These are phyloP conservation scores for Eudasyphora cyanicolor DNA, from an alignment of 2,888 invertebrate species.

Conservation along the genomic window DNA sequence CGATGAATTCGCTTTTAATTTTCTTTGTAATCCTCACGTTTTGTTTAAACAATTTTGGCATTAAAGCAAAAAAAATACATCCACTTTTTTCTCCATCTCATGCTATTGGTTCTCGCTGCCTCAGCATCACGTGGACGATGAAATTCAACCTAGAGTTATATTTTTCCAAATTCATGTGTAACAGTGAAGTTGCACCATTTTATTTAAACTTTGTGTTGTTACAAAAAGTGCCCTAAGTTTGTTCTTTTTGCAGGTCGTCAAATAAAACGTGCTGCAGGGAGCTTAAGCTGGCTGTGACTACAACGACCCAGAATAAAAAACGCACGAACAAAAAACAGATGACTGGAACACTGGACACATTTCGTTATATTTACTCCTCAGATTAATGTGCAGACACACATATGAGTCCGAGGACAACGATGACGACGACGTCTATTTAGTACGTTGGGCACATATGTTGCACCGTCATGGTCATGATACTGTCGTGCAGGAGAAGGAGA, in stretches of 20 bases:
- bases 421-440: background rate
- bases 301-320: background rate
- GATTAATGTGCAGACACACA: conserved; percentile 20
- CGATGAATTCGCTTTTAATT: background rate
- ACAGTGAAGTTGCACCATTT: background rate
- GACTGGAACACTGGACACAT: background rate
- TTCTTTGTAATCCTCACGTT: background rate
- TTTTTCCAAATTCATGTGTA: background rate
- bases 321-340: background rate
- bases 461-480: conserved; percentile 15
- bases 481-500: background rate
- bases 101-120: background rate
- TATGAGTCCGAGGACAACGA: background rate
- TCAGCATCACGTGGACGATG: background rate
- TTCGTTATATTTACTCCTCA: conserved; percentile 21
- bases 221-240: background rate
- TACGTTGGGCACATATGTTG: conserved; percentile 8
- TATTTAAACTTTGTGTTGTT: background rate
- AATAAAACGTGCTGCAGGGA: conserved; percentile 20
- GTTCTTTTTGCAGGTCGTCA: conserved; percentile 10
- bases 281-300: background rate
- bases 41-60: background rate
- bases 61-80: background rate
- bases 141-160: background rate
- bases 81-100: background rate